phyloP scores from a whole-genome alignment of 2,888 invertebrate species.

The Hofmannophila pseudospretella region DNA sequence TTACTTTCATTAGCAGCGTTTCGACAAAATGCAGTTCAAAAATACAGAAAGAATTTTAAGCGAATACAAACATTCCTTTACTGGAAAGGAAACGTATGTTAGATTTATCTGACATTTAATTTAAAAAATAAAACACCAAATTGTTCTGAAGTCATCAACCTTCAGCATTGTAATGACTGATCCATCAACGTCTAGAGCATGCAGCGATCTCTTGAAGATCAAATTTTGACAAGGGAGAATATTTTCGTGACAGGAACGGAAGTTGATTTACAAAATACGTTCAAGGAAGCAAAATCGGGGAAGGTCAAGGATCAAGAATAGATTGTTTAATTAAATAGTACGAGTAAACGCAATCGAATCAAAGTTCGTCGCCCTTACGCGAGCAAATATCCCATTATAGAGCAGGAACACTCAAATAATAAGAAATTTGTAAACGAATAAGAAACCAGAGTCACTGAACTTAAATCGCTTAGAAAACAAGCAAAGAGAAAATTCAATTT shows the following conservation, averaged over 20 bases:
- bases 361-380: background rate
- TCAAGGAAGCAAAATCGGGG: too few relatives aligned
- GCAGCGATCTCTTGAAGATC: background rate
- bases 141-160: too few relatives aligned
- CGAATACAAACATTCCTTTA: slow-evolving; percentile 5
- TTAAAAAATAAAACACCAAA: too few relatives aligned
- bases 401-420: background rate
- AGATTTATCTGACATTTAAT: too few relatives aligned
- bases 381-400: background rate
- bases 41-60: slow-evolving; percentile 16
- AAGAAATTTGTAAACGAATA: slow-evolving; percentile 3
- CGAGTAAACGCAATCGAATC: slow-evolving; percentile 1
- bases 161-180: too few relatives aligned
- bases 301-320: background rate
- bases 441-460: background rate
- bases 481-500: too few relatives aligned
- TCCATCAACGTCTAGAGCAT: background rate
- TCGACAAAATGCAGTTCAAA: slow-evolving; percentile 10
- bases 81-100: slow-evolving; percentile 6
- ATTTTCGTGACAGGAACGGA: too few relatives aligned
- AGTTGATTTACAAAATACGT: too few relatives aligned
- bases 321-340: background rate
- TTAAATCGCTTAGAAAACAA: background rate
- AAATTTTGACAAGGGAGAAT: too few relatives aligned
- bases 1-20: slow-evolving; percentile 20